Conservation (phyloP, 2,888 invertebrate genomes). For the Papilio demoleus region DNA sequence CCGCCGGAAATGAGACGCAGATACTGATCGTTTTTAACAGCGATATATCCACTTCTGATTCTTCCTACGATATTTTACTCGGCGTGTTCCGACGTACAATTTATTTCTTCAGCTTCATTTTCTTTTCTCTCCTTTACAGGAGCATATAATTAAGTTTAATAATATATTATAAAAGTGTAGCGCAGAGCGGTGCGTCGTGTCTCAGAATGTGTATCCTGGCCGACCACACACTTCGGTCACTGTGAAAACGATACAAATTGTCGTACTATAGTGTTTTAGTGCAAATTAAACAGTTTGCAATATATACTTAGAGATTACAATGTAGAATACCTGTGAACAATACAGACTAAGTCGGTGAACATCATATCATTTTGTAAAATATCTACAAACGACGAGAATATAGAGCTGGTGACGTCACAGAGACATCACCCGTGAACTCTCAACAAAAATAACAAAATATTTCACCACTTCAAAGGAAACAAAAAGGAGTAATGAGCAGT, state of each 20-base stretch:
- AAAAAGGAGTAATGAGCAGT: not conserved
- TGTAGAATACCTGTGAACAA: not conserved
- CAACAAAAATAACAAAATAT: not conserved
- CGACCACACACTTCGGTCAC: not conserved
- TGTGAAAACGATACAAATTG: not conserved
- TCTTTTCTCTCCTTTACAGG: not conserved
- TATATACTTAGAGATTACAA: not conserved
- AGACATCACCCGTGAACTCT: not conserved
- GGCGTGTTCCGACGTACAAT: not conserved
- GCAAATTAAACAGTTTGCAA: not conserved
- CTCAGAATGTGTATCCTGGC: not conserved
- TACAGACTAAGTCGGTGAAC: not conserved
- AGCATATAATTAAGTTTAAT: not conserved
- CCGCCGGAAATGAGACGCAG: conserved; percentile 15
- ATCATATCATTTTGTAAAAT: not conserved
- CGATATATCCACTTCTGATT: not conserved
- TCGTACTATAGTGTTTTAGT: not conserved
- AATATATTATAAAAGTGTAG: not conserved
- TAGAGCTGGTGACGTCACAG: not conserved
- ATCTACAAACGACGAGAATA: not conserved
- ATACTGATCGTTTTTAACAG: not conserved
- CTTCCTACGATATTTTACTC: not conserved
- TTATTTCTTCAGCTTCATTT: not conserved
- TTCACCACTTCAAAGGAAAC: not conserved
- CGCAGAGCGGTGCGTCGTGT: too few relatives aligned